These are phyloP conservation scores for Prosapia bicincta DNA, from an alignment of 2,888 invertebrate genomes.

Conservation along the genomic window DNA sequence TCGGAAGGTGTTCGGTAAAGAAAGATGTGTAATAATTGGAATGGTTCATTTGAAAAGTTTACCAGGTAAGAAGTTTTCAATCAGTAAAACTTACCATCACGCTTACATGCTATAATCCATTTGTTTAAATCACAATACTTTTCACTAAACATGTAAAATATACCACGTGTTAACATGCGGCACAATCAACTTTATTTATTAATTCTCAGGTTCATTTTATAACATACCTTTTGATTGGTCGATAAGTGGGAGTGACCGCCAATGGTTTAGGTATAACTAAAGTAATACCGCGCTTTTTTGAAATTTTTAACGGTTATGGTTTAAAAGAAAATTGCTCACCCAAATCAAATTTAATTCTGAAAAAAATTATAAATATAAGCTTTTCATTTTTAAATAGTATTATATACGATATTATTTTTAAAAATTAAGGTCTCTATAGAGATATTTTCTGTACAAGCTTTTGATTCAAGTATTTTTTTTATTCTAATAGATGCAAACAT, in stretches of 20 bases:
- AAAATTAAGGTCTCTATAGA: too few species aligned
- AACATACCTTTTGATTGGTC: not conserved
- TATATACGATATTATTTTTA: too few species aligned
- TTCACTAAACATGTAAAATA: not conserved
- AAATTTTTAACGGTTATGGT: too few species aligned
- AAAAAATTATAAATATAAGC: too few species aligned
- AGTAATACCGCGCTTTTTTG: too few species aligned
- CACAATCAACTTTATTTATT: not conserved
- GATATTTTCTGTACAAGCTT: too few species aligned
- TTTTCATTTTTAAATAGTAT: too few species aligned
- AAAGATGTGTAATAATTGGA: slow-evolving; percentile 52
- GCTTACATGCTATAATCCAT: not conserved
- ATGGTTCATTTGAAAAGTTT: slow-evolving; percentile 68
- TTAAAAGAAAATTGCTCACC: too few species aligned
- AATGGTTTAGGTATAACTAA: too few species aligned
- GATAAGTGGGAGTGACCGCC: not conserved
- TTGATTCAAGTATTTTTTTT: too few species aligned
- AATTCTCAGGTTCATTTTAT: not conserved
- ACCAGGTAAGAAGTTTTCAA: slow-evolving; percentile 55
- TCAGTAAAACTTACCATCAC: slow-evolving; percentile 9
- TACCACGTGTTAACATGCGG: slow-evolving; percentile 3
- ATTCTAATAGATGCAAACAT: too few species aligned
- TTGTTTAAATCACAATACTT: not conserved
- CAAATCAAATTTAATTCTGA: too few species aligned
- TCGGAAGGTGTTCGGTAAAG: slow-evolving; percentile 7